Conservation (phyloP, 1,140 invertebrate genomes). For the Lethrus apterus region DNA sequence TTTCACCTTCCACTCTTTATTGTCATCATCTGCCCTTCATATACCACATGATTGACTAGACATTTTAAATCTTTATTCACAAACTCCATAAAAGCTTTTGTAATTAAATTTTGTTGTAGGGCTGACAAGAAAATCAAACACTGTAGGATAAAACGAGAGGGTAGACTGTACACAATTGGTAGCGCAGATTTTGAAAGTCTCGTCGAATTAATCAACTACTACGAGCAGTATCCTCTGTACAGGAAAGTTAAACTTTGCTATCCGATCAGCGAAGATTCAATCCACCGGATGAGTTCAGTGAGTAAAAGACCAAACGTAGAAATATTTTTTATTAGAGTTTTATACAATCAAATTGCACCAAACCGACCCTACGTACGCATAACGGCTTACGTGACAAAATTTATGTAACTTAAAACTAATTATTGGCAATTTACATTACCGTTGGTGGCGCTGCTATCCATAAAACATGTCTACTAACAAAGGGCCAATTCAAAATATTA, state of each 20-base stretch:
- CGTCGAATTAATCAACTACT: constrained; percentile 86
- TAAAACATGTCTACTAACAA: neutral
- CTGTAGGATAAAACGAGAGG: constrained; percentile 87
- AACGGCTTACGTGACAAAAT: neutral
- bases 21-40: no score
- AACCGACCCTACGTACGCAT: constrained; percentile 24
- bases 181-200: constrained; percentile 88
- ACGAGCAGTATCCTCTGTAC: constrained; percentile 85
- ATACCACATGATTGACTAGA: no score
- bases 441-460: no score
- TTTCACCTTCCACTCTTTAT: no score
- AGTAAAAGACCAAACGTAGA: constrained; percentile 36
- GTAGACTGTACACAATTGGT: constrained; percentile 82
- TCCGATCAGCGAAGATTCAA: constrained; percentile 76
- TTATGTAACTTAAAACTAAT: neutral
- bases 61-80: no score
- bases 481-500: no score
- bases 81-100: no score
- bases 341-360: constrained; percentile 27
- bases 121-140: constrained; percentile 92
- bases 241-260: constrained; percentile 79
- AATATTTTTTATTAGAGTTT: constrained; percentile 6
- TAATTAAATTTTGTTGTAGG: constrained; percentile 56
- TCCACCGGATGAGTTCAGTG: constrained; percentile 59
- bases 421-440: no score